Base-by-base conservation (phyloP, 2,888 invertebrate species). In the Leptinotarsa juncta region DNA sequence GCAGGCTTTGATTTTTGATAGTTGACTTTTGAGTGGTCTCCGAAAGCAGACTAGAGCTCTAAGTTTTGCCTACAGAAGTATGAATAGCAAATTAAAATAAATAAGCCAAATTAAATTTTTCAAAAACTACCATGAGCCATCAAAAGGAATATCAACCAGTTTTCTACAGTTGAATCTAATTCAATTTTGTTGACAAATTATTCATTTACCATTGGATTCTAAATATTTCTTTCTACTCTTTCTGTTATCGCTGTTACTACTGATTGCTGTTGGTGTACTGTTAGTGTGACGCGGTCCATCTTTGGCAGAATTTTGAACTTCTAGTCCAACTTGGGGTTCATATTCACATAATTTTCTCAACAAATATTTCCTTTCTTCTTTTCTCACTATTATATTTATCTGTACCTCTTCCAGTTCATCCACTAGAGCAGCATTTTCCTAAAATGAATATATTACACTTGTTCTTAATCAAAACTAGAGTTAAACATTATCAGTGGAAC, bases 401-500 rank as follows among this genome's bases (percentile, higher is more conserved):
- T 97, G 96, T 78, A 94, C 92, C 86, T 93, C 92, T 0, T 95
- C 93, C 18, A 96, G 94, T 90, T 97, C 96, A 89, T 97, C 97
- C 87, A 96, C 96, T 3, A 97, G 87, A 5, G 95, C 94, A 70
- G 95, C 93, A 89, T 95, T 95, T 89, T 95, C 95, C 95, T 95
- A 82, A 3, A 80, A 76, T 74, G 55, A 75, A 51, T 62, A 20
- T 14, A 23, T 53, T 18, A 18, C 3, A 57, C 14, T 23, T 1
- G 1, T 12, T 14, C 20, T 15, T 16, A 15, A 14, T 14, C 20
- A 20, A 42, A 10, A 32, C 32, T 48, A 23, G 7, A n/a, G 42
- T 42, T 42, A 42, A 12, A 42, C 10, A 42, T 15, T 2, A n/a
- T 10, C 10, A 0, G 16, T 32, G 5, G 42, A 62, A 89, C 92